Conservation (phyloP, 2,888 invertebrate genomes). For the Pteria penguin region DNA sequence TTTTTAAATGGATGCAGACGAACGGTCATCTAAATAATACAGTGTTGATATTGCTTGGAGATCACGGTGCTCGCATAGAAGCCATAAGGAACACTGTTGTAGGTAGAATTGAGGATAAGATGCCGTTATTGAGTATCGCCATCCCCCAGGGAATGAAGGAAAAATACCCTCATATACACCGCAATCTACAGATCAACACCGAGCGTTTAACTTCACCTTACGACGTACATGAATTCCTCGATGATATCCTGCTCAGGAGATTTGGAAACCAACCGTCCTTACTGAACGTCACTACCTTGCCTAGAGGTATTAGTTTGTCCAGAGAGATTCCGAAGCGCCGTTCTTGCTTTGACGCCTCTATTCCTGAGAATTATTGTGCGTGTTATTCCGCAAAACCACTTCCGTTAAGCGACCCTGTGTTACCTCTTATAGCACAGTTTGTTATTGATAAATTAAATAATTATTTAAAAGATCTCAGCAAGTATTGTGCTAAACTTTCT, state of each 20-base stretch:
- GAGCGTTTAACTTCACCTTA: slow-evolving; percentile 90
- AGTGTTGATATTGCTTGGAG: slow-evolving; percentile 92
- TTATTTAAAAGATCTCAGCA: slow-evolving; percentile 61
- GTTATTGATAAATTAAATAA: slow-evolving; percentile 65
- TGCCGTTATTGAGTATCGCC: slow-evolving; percentile 90
- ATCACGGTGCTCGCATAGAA: slow-evolving; percentile 91
- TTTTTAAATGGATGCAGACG: slow-evolving; percentile 83
- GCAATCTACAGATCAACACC: slow-evolving; percentile 84
- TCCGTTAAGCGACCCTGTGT: slow-evolving; percentile 81
- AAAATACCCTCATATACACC: slow-evolving; percentile 83
- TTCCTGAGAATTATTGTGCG: slow-evolving; percentile 97
- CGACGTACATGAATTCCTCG: slow-evolving; percentile 91
- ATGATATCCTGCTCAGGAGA: slow-evolving; percentile 83
- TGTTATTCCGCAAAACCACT: slow-evolving; percentile 90
- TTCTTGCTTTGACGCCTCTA: slow-evolving; percentile 91
- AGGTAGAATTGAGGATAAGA: slow-evolving; percentile 93
- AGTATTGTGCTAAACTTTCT: slow-evolving; percentile 84
- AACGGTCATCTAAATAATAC: slow-evolving; percentile 88
- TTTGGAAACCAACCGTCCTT: slow-evolving; percentile 21
- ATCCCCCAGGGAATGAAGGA: slow-evolving; percentile 87
- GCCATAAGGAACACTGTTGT: slow-evolving; percentile 91
- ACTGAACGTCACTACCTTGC: background rate
- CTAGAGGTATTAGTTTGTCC: slow-evolving; percentile 77
- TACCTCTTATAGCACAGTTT: slow-evolving; percentile 82
- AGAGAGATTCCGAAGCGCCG: slow-evolving; percentile 84